Percentiles rank a stretch among this genome's conserved stretches.
These are phyloP conservation scores for Epinotia demarniana DNA, from an alignment of 2,888 invertebrate genomes.

Conservation along the genomic window DNA sequence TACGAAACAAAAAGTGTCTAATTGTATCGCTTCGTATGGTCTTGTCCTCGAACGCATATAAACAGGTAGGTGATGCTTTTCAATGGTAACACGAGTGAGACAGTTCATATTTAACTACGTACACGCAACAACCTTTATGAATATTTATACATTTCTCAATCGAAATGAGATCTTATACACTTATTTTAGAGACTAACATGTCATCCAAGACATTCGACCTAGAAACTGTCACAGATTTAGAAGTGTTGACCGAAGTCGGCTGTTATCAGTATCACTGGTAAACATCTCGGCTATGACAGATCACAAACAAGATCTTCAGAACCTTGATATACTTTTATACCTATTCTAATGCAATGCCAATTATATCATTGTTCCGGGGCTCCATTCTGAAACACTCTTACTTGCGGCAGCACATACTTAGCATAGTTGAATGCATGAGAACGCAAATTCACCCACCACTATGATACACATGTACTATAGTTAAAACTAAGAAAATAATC, in stretches of 20 bases:
- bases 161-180: background rate
- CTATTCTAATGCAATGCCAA: background rate
- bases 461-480: too few relatives aligned
- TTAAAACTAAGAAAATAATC: too few relatives aligned
- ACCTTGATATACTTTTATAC: conserved; percentile 19
- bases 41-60: too few relatives aligned
- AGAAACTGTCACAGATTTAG: conserved; percentile 22
- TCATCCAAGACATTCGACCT: conserved; percentile 19
- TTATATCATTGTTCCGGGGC: too few relatives aligned
- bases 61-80: too few relatives aligned
- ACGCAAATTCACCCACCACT: too few relatives aligned
- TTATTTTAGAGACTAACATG: background rate
- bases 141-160: background rate
- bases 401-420: too few relatives aligned
- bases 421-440: too few relatives aligned
- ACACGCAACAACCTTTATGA: background rate
- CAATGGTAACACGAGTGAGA: background rate
- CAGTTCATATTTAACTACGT: background rate
- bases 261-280: conserved; percentile 29
- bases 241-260: conserved; percentile 27
- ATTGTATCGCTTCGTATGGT: too few relatives aligned
- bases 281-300: conserved; percentile 20
- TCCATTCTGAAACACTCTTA: too few relatives aligned
- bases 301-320: conserved; percentile 26
- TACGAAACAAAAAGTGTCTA: too few relatives aligned